Evolutionary conservation across 2,113 vertebrate species (phyloP), one percentile per base, ranked within the genome.

Genomic region (Platysternon megacephalum): DNA sequence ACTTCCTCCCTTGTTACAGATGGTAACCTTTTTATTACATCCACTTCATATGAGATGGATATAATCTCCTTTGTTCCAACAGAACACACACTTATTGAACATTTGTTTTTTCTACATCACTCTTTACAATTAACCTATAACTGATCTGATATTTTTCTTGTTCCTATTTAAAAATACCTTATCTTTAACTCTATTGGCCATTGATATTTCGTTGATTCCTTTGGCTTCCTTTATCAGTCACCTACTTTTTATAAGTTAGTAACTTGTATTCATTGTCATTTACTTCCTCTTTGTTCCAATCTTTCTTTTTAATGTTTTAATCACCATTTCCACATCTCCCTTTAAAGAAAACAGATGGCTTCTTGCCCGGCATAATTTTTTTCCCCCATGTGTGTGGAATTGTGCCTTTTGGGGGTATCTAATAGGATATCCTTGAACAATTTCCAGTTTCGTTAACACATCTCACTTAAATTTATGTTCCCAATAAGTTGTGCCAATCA

Each of bases 351-450:
- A 22, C 1, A 84, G 28, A 53, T 72, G 78, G 55, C 79, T 53
- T 35, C 46, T 32, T 74, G 65, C 2, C 7, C 28, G 79, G 49
- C 28, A 85, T 55, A 88, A 83, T 3, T 56, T 9, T 5, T 12
- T 84, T 2, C 76, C 76, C 65, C 21, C 0, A 0, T 6, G 16
- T 32, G 48, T 52, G 56, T n/a, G 48, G 0, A 0, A 48, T 44
- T 16, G 80, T 78, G 26, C 49, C 17, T 55, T 90, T 42, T 9
- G 26, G 52, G 19, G 92, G 2, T 29, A 26, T 42, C 52, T 61
- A 52, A 6, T 55, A 83, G 5, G 32, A 11, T 14, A 81, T 83
- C 48, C n/a, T n/a, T n/a, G 80, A 86, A 39, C 10, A 13, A 51
- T 21, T 78, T 13, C 17, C 52, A 52, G 52, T 52, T 52, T 53